Evolutionary conservation across 2,113 vertebrate species (phyloP).

Genomic region (Nicator chloris): DNA sequence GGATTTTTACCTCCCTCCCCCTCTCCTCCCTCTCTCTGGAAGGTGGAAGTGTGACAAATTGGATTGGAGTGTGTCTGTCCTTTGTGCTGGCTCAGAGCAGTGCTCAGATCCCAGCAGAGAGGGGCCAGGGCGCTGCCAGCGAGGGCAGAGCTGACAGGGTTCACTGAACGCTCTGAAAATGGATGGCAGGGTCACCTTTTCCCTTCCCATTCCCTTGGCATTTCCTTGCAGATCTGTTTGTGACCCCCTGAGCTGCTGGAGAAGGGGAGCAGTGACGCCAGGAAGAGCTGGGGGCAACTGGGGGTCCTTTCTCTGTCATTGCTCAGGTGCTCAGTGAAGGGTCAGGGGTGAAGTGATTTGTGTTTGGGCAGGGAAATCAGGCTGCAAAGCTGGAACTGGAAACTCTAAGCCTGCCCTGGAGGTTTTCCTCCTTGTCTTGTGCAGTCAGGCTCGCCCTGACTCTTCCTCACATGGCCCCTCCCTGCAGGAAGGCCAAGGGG

Average conservation of each 20-base stretch:
- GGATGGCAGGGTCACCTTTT: conserved; percentile 50
- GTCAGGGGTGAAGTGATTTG: background rate
- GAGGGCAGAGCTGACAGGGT: conserved; percentile 21
- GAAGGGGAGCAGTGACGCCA: background rate
- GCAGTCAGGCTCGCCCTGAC: background rate
- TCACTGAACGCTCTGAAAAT: background rate
- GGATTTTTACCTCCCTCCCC: conserved; percentile 76
- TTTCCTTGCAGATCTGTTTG: background rate
- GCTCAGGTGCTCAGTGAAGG: background rate
- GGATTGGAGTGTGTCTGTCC: conserved; percentile 73
- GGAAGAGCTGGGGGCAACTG: background rate
- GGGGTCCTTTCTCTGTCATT: background rate
- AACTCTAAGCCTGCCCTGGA: background rate
- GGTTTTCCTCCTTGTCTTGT: background rate
- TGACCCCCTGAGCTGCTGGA: background rate
- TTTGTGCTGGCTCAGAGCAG: conserved; percentile 71
- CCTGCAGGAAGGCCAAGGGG: background rate
- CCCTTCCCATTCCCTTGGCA: background rate
- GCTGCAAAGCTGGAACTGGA: background rate
- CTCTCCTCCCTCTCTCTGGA: conserved; percentile 56
- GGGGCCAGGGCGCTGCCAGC: background rate
- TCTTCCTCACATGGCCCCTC: background rate
- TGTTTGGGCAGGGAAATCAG: background rate
- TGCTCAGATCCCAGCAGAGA: conserved; percentile 25
- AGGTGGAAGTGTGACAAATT: conserved; percentile 76